Percentiles rank a stretch among this genome's conserved stretches.
phyloP scores from a whole-genome alignment of 2,797 vertebrate species.

The Muscicapa comitata region DNA sequence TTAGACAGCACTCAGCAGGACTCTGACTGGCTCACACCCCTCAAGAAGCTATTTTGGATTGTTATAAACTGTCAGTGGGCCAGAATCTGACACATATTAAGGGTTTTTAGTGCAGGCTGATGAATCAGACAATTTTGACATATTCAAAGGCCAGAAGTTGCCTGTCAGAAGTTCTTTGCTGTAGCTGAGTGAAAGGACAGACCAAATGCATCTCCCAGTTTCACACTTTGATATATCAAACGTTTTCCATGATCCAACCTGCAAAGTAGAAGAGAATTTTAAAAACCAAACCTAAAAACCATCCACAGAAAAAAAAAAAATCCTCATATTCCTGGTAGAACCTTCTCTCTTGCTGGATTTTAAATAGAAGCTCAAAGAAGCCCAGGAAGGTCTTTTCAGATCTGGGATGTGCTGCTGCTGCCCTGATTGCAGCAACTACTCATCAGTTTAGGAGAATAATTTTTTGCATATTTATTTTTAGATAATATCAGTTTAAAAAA shows the following conservation, averaged over 20 bases:
- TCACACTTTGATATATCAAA: background rate
- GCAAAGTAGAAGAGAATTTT: background rate
- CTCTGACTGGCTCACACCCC: background rate
- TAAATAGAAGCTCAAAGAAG: background rate
- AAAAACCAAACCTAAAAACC: background rate
- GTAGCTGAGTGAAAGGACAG: background rate
- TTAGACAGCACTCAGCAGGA: background rate
- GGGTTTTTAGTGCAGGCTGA: background rate
- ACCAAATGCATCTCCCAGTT: background rate
- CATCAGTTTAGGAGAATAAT: background rate
- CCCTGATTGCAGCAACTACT: background rate
- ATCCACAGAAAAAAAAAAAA: background rate
- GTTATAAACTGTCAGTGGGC: background rate
- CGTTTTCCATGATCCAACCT: background rate
- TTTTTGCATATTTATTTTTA: background rate
- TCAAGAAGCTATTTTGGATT: background rate
- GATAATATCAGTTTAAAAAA: background rate
- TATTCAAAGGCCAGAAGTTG: background rate
- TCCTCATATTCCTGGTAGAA: background rate
- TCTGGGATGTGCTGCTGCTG: background rate
- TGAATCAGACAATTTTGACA: background rate
- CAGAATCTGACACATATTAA: background rate
- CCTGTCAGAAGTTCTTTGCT: background rate
- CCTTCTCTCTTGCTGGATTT: background rate
- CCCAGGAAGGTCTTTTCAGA: background rate